Conservation (phyloP, 2,113 vertebrate species). For the Sprattus sprattus region DNA sequence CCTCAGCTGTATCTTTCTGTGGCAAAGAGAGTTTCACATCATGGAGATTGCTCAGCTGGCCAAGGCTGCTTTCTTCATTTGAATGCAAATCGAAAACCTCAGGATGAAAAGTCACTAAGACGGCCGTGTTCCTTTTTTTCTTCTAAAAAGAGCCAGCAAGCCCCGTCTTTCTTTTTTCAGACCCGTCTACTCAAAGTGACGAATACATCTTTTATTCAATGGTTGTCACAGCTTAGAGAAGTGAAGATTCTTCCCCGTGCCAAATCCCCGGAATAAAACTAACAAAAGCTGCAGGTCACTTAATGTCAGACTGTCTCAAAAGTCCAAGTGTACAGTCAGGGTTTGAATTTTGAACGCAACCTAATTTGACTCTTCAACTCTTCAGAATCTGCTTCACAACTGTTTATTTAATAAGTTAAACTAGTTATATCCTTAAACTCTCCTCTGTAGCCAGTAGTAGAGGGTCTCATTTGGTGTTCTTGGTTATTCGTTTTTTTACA, state of each 20-base stretch:
- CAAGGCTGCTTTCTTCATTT: no score
- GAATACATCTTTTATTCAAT: conserved; percentile 11
- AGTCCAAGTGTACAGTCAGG: background rate
- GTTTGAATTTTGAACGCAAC: background rate
- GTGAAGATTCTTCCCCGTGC: background rate
- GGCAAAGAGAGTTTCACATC: no score
- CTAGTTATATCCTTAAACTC: background rate
- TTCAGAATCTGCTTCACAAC: background rate
- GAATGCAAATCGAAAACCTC: no score
- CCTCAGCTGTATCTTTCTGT: no score
- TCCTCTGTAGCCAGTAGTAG: background rate
- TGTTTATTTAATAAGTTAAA: background rate
- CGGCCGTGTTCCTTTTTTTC: background rate
- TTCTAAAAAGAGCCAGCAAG: background rate
- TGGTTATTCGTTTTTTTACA: background rate
- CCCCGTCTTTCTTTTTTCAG: background rate
- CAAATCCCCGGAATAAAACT: background rate
- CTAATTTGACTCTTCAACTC: background rate
- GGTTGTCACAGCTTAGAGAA: background rate
- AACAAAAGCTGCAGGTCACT: background rate
- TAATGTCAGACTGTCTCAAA: background rate
- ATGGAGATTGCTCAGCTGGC: no score
- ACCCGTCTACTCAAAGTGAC: background rate
- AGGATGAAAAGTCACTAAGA: background rate
- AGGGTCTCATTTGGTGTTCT: background rate